Evolutionary conservation across 1,140 invertebrate genomes (phyloP).

Genomic region (Ostrea denselamellosa): DNA sequence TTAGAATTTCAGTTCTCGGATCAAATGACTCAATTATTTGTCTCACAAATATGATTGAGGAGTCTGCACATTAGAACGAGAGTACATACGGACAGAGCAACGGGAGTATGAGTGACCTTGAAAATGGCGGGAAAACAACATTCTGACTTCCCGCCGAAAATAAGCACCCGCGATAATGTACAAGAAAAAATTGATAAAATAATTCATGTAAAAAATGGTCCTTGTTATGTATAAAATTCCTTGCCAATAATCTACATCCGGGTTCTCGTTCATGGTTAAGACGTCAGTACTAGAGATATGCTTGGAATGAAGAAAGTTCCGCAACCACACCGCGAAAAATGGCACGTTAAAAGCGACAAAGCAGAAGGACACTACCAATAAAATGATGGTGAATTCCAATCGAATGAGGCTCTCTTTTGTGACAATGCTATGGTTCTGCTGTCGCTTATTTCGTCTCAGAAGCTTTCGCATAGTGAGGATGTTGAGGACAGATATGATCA

Average conservation of each 20-base stretch:
- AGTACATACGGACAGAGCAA: neutral
- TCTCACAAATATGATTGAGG: neutral
- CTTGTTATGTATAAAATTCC: conserved; percentile 66
- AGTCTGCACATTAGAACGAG: neutral
- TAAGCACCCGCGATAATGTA: conserved; percentile 73
- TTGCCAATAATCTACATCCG: conserved; percentile 56
- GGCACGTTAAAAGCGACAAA: conserved; percentile 68
- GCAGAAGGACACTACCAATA: conserved; percentile 66
- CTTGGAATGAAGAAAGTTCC: conserved; percentile 57
- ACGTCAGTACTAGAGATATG: conserved; percentile 34
- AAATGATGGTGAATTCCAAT: conserved; percentile 67
- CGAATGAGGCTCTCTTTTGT: conserved; percentile 62
- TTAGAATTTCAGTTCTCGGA: no score
- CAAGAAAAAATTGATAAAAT: conserved; percentile 76
- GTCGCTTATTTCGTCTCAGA: conserved; percentile 51
- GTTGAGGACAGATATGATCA: conserved; percentile 65
- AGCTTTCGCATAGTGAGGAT: conserved; percentile 64
- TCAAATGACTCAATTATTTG: neutral
- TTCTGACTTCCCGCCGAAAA: conserved; percentile 64
- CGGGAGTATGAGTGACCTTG: neutral
- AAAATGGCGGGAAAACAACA: conserved; percentile 51
- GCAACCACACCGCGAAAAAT: conserved; percentile 68
- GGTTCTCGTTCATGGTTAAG: neutral
- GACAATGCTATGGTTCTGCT: conserved; percentile 49
- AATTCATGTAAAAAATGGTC: conserved; percentile 75